Percentiles rank a stretch among this genome's conserved stretches.
Conservation (phyloP, 2,888 invertebrate species). For the Pinctada fucata region DNA sequence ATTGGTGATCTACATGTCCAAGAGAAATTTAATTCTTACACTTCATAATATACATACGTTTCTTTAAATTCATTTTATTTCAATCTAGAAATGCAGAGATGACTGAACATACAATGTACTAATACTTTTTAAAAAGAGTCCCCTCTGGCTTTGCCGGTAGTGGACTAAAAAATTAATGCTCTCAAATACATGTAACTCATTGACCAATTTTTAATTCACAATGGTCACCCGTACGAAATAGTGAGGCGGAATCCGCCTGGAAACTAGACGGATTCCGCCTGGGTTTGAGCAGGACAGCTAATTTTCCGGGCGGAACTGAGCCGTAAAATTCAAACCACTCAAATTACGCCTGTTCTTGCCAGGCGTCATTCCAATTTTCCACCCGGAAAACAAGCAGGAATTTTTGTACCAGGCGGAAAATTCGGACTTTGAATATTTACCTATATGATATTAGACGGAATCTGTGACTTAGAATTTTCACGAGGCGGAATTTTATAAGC, state of each 20-base stretch:
- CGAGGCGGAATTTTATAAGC: too few relatives aligned
- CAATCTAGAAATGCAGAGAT: too few relatives aligned
- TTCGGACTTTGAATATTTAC: not conserved
- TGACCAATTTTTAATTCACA: too few relatives aligned
- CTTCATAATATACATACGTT: too few relatives aligned
- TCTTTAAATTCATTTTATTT: too few relatives aligned
- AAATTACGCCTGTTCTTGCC: not conserved
- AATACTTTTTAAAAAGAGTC: too few relatives aligned
- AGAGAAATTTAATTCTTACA: too few relatives aligned
- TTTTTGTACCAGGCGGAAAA: not conserved
- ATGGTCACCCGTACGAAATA: slow-evolving; percentile 4
- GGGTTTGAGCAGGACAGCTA: not conserved
- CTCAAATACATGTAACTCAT: too few relatives aligned
- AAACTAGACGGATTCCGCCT: not conserved
- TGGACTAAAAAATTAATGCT: too few relatives aligned
- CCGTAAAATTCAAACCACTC: not conserved
- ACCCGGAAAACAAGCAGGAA: not conserved
- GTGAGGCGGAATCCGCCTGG: not conserved
- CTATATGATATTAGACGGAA: not conserved
- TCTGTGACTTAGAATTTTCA: not conserved
- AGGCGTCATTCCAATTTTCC: not conserved
- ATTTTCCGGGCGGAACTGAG: not conserved
- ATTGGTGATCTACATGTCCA: slow-evolving; percentile 33
- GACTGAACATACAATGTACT: too few relatives aligned
- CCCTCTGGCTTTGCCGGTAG: too few relatives aligned